These are phyloP conservation scores for Chaetoderma sp. DNA, from an alignment of 2,888 invertebrate genomes.

Conservation along the genomic window DNA sequence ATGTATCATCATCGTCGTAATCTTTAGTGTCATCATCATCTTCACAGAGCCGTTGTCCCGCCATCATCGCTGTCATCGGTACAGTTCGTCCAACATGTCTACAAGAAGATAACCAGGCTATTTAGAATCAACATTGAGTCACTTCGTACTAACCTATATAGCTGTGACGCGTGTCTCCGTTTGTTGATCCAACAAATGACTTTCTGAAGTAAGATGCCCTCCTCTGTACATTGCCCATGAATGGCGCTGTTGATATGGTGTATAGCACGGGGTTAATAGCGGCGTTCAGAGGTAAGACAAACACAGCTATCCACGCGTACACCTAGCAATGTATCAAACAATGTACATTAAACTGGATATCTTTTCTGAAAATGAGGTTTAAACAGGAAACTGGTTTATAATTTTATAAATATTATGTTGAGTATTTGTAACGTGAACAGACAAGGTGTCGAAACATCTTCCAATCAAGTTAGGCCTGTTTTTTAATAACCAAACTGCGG, in stretches of 20 bases:
- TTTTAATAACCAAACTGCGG: too few relatives aligned
- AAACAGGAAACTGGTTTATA: too few relatives aligned
- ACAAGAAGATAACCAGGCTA: neutral
- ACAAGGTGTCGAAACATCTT: too few relatives aligned
- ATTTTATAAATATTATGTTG: too few relatives aligned
- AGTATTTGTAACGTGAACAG: too few relatives aligned
- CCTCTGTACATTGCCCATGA: conserved; percentile 55
- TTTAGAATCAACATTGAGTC: too few relatives aligned
- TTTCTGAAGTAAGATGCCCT: conserved; percentile 56
- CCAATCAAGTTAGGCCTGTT: too few relatives aligned
- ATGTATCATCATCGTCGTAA: too few relatives aligned
- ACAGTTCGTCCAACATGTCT: neutral
- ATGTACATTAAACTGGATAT: too few relatives aligned
- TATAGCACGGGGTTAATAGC: conserved; percentile 73
- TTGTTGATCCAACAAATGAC: conserved; percentile 59
- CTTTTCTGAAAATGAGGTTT: too few relatives aligned
- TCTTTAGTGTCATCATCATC: too few relatives aligned
- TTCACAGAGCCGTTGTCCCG: too few relatives aligned
- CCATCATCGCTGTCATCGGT: neutral
- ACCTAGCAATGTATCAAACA: conserved; percentile 68
- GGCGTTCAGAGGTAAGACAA: conserved; percentile 72
- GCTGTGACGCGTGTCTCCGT: conserved; percentile 55
- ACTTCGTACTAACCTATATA: conserved; percentile 59
- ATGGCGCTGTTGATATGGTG: conserved; percentile 68
- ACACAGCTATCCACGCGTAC: conserved; percentile 73